Conservation (phyloP, 2,888 invertebrate species). For the Ochropacha duplaris region DNA sequence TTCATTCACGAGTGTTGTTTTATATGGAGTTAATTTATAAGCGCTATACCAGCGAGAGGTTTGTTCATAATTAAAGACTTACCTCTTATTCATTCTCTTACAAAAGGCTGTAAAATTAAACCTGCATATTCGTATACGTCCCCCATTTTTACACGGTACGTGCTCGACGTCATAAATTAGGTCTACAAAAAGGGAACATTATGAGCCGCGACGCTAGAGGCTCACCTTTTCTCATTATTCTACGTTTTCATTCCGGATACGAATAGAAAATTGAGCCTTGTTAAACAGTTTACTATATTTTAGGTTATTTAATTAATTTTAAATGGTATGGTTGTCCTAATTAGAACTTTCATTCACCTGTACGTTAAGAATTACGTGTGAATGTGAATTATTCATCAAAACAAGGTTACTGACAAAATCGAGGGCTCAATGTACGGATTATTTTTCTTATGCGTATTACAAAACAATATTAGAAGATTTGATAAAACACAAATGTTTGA, state of each 20-base stretch:
- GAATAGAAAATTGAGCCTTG: slow-evolving; percentile 45
- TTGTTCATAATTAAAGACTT: slow-evolving; percentile 70
- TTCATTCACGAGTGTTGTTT: slow-evolving; percentile 47
- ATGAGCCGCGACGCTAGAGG: slow-evolving; percentile 57
- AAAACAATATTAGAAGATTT: too few species aligned
- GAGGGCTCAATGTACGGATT: too few species aligned
- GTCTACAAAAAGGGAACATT: slow-evolving; percentile 68
- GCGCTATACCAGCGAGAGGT: slow-evolving; percentile 43
- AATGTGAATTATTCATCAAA: neutral
- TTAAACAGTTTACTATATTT: slow-evolving; percentile 32
- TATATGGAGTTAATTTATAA: slow-evolving; percentile 55
- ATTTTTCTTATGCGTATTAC: too few species aligned
- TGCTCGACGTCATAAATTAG: slow-evolving; percentile 71
- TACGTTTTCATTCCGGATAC: slow-evolving; percentile 48
- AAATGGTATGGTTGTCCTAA: neutral
- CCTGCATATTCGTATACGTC: slow-evolving; percentile 69
- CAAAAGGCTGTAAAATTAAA: slow-evolving; percentile 71
- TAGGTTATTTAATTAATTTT: slow-evolving; percentile 16
- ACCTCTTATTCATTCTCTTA: slow-evolving; percentile 66
- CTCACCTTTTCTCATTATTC: slow-evolving; percentile 63
- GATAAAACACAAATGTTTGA: too few species aligned
- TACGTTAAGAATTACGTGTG: neutral
- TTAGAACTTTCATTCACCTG: neutral
- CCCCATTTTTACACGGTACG: slow-evolving; percentile 64
- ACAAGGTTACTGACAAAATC: too few species aligned